Base-by-base conservation (phyloP, 2,797 vertebrate genomes). In the Aotus griseimembra region DNA sequence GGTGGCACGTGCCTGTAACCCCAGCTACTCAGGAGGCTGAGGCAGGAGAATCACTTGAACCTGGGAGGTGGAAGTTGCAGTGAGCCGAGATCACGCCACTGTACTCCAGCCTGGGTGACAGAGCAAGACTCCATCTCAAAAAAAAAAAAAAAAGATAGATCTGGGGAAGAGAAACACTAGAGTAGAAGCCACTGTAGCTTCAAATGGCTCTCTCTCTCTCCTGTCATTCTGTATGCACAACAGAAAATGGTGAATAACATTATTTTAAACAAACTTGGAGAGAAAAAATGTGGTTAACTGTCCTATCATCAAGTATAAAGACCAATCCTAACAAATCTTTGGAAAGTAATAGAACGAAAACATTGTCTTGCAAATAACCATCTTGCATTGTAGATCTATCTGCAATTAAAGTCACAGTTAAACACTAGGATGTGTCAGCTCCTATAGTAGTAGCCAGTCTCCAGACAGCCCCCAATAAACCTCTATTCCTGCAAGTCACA, bases 271-370 rank as follows among this genome's bases (percentile, higher is more conserved):
- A 88, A 88, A 79, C 26, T 41, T 2, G 15, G 73, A 57, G 4
- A 14, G 1, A 4, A 8, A 12, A 26, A 4, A 30, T 1, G 4
- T 11, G 33, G 14, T 13, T 15, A 86, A 33, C 4, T 64, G 22
- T 57, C 39, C 24, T 20, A 75, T 76, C 44, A 11, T 48, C 33
- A 86, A 48, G 50, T 48, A 52, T 22, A 41, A 86, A 58, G 79
- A 41, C 52, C 7, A 50, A 75, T 39, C 28, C 80, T 24, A 52
- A 73, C 61, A 77, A 28, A 39, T 93, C 76, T 87, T 8, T 79
- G 58, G 10, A 61, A 50, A 50, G 55, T 52, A 46, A 55, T 46
- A 93, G 44, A 79, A 79, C 12, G 39, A 28, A 30, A 50, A 44
- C 9, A 64, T 26, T n/a, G 61, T 84, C 39, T 28, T 64, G 5